phyloP scores from a whole-genome alignment of 2,113 vertebrate genomes.

The Cygnus atratus region DNA sequence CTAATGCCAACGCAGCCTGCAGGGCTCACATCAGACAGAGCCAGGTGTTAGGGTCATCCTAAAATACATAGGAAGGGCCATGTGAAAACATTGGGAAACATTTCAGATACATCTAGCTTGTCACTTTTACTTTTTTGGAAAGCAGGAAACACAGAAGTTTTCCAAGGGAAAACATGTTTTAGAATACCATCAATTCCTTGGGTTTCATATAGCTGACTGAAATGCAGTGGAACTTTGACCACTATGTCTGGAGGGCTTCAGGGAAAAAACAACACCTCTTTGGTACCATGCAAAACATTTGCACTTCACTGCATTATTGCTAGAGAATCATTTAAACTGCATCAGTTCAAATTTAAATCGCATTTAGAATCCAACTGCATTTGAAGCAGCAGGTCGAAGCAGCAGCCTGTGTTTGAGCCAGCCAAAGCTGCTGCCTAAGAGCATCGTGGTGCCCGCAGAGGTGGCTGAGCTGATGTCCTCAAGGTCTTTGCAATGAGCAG shows the following conservation, averaged over 20 bases:
- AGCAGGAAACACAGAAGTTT: background rate
- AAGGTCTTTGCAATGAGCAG: accelerated
- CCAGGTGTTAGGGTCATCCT: background rate
- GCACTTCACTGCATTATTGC: background rate
- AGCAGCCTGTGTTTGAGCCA: background rate
- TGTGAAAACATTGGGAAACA: background rate
- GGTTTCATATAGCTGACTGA: background rate
- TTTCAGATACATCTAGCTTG: background rate
- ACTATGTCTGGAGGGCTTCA: background rate
- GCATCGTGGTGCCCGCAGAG: accelerated
- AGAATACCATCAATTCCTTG: background rate
- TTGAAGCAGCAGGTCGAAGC: background rate
- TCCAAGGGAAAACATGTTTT: background rate
- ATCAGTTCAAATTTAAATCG: background rate
- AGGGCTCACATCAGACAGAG: background rate
- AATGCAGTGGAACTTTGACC: background rate
- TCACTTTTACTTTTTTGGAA: background rate
- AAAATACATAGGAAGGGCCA: background rate
- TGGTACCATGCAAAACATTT: background rate
- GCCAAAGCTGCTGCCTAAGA: background rate
- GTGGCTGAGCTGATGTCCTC: background rate
- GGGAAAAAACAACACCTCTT: background rate
- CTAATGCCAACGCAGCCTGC: background rate
- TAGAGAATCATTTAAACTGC: background rate
- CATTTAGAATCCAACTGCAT: accelerated